Percentiles rank a stretch among this genome's conserved stretches.
These are phyloP conservation scores for Philonicus albiceps DNA, from an alignment of 2,888 invertebrate genomes.

Conservation along the genomic window DNA sequence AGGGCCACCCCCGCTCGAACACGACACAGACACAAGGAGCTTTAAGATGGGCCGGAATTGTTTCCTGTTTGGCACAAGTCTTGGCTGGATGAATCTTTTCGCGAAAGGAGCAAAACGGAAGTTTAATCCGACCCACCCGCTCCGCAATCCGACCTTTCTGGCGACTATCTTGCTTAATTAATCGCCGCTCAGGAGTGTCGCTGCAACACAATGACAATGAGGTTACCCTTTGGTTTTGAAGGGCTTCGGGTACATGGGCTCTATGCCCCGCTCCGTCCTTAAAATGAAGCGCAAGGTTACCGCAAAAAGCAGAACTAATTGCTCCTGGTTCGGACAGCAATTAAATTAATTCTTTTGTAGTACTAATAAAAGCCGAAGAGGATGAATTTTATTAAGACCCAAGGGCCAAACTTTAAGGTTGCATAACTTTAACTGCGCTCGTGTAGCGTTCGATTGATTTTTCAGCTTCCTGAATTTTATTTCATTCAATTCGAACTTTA, in stretches of 20 bases:
- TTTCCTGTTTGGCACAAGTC: not conserved
- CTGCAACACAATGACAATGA: not conserved
- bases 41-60: not conserved
- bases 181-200: not conserved
- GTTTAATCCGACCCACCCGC: not conserved
- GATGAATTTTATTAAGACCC: not conserved
- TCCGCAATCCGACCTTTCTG: not conserved
- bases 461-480: not conserved
- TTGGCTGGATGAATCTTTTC: not conserved
- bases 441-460: not conserved
- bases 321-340: not conserved
- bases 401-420: not conserved
- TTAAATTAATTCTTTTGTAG: not conserved
- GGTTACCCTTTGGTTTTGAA: not conserved
- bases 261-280: not conserved
- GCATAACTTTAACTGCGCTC: not conserved
- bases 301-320: not conserved
- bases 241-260: not conserved
- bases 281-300: not conserved
- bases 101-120: not conserved
- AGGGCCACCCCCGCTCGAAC: not conserved
- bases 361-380: not conserved
- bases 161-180: conserved; percentile 1
- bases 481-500: not conserved
- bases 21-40: not conserved